Evolutionary conservation across 2,888 invertebrate genomes (phyloP), one percentile per base, ranked within the genome.

Genomic region (Lagria hirta): DNA sequence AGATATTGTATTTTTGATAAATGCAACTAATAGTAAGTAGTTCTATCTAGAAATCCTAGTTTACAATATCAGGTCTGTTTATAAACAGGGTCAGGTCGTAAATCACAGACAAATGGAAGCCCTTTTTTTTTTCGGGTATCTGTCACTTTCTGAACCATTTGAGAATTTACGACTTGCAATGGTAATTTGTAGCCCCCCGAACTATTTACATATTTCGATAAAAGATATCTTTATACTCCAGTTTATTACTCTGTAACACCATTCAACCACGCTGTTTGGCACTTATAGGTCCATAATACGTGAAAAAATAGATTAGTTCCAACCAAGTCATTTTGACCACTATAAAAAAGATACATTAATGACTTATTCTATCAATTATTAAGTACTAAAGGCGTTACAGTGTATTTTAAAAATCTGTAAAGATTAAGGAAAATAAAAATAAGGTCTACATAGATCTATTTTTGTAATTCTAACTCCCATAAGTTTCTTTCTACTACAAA

Each of bases 131-230:
- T 37, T 6, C 28, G 18, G 13, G 21, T n/a, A n/a, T 24, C 32
- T 40, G 40, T 40, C 40, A 40, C 41, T 33, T 41, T 42, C 34
- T 28, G 33, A 29, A n/a, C 34, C 38, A 38, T 44, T 41, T 32
- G 12, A 26, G 41, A 46, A 46, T 46, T 46, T 46, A 46, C 46
- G 26, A 34, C 46, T 29, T 30, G 40, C 36, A 29, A 33, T 29
- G 41, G 20, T 21, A 29, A 43, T 43, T 43, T 43, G 42, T 43
- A 43, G 24, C 23, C 22, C 27, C 28, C 34, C 30, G 16, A 17
- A 33, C 12, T 46, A 46, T 46, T 46, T 46, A 46, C 46, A 46
- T 46, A 46, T 46, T 46, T 46, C 41, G 46, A 46, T 46, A 40
- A 41, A 37, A 30, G 29, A 29, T 35, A 46, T 46, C 46, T 46